phyloP scores from a whole-genome alignment of 1,140 invertebrate species.

The Pogonognathellus flavescens region DNA sequence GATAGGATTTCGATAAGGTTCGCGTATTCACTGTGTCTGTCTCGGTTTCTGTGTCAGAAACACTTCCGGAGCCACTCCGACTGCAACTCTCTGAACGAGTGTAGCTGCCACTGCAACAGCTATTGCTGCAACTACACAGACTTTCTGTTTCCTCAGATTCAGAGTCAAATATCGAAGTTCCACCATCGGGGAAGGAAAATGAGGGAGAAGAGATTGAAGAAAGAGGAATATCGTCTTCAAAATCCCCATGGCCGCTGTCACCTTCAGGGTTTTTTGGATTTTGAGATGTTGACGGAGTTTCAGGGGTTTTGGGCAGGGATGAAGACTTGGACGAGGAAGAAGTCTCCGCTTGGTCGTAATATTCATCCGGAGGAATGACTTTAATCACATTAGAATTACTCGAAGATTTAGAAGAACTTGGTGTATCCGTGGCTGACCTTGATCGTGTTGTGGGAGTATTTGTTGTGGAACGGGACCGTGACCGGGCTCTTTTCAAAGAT shows the following conservation, averaged over 20 bases:
- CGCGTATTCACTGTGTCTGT: neutral
- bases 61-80: conserved; percentile 16
- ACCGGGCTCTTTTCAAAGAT: conserved; percentile 14
- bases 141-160: conserved; percentile 32
- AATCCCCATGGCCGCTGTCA: conserved; percentile 55
- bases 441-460: neutral
- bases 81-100: conserved; percentile 41
- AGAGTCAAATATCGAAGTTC: conserved; percentile 30
- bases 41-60: conserved; percentile 27
- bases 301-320: neutral
- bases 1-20: conserved; percentile 52
- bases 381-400: neutral
- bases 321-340: neutral
- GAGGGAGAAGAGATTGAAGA: conserved; percentile 21
- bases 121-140: conserved; percentile 47
- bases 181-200: conserved; percentile 16
- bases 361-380: conserved; percentile 55
- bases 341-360: conserved; percentile 37
- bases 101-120: conserved; percentile 39
- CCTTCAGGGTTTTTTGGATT: conserved; percentile 55
- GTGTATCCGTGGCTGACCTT: neutral
- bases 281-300: neutral
- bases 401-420: conserved; percentile 13
- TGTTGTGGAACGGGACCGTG: neutral
- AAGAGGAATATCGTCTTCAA: conserved; percentile 53